phyloP scores from a whole-genome alignment of 2,888 invertebrate species.

The Melinopterus prodromus region DNA sequence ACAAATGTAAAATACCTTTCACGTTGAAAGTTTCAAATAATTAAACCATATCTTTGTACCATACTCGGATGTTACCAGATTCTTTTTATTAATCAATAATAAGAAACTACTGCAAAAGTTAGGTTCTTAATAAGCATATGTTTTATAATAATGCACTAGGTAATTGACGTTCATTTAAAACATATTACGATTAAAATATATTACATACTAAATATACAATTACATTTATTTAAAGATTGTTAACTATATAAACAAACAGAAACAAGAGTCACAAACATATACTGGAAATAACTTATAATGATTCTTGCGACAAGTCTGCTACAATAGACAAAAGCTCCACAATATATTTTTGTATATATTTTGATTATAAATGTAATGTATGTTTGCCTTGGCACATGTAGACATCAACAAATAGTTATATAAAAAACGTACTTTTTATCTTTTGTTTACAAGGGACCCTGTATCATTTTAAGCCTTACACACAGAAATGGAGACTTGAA shows the following conservation, averaged over 20 bases:
- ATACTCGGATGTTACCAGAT: not conserved
- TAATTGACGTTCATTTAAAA: not conserved
- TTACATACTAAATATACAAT: not conserved
- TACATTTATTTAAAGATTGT: not conserved
- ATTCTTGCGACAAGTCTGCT: too few relatives aligned
- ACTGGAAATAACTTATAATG: too few relatives aligned
- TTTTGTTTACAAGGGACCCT: constrained; percentile 12
- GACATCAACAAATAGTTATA: not conserved
- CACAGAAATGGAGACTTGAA: too few relatives aligned
- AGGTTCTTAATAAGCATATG: not conserved
- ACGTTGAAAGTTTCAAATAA: not conserved
- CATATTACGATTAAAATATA: not conserved
- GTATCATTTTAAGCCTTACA: not conserved
- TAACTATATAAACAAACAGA: not conserved
- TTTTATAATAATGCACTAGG: not conserved
- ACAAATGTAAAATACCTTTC: not conserved
- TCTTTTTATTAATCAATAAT: not conserved
- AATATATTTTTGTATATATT: not conserved
- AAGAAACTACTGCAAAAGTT: not conserved
- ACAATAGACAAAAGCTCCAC: not conserved
- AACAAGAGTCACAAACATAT: not conserved
- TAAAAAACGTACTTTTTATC: not conserved
- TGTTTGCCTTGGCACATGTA: not conserved
- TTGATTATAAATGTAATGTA: not conserved
- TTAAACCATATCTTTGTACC: not conserved